These are phyloP conservation scores for Thereva unica DNA, from an alignment of 2,888 invertebrate genomes.

Conservation along the genomic window DNA sequence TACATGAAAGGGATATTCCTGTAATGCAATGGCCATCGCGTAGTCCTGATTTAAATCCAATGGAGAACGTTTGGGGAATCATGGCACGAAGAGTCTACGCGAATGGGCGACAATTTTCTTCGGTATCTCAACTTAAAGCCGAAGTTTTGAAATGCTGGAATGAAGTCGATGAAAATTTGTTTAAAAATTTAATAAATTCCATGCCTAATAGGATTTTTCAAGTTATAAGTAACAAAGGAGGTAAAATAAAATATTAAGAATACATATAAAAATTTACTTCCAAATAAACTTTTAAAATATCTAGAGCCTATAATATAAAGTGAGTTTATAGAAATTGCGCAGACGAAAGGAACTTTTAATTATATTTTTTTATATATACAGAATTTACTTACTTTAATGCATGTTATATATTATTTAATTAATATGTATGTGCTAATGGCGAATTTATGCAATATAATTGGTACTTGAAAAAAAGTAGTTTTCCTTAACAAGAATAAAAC, in stretches of 20 bases:
- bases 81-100: constrained; percentile 11
- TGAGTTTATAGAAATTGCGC: not conserved
- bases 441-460: constrained; percentile 1
- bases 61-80: constrained; percentile 19
- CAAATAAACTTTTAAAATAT: not conserved
- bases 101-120: constrained; percentile 10
- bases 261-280: not conserved
- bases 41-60: constrained; percentile 16
- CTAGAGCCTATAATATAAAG: not conserved
- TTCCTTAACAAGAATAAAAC: constrained; percentile 15
- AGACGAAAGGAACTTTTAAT: not conserved
- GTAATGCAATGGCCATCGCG: constrained; percentile 20
- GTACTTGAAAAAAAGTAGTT: constrained; percentile 1
- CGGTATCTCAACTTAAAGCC: constrained; percentile 10
- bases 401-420: not conserved
- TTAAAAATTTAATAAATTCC: constrained; percentile 11
- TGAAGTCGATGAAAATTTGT: constrained; percentile 13
- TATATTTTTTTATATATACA: not conserved
- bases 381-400: not conserved
- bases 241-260: not conserved
- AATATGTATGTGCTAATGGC: not conserved
- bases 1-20: constrained; percentile 9
- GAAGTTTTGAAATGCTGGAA: constrained; percentile 2
- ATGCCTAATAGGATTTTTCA: constrained; percentile 7
- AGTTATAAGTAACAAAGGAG: constrained; percentile 3